Conservation (phyloP, 30 jellyfish, hydroid and myxozoan genomes). For the Sanderia malayensis region DNA sequence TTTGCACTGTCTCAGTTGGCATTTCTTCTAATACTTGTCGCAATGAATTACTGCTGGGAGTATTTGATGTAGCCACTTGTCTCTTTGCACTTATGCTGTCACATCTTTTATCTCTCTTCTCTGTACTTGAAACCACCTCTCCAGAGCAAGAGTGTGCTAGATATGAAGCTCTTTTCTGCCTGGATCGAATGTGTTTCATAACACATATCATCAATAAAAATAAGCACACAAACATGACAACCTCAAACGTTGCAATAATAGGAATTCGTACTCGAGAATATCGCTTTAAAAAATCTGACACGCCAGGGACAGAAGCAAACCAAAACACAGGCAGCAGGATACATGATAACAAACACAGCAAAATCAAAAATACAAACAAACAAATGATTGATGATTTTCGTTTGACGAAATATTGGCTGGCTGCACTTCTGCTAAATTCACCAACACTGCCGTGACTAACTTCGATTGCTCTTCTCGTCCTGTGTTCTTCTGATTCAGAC, state of each 20-base stretch:
- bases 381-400: not conserved
- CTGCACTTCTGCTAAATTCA: constrained; percentile 57
- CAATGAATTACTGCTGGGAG: constrained; percentile 30
- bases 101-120: constrained; percentile 1
- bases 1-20: constrained; percentile 32
- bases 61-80: constrained; percentile 12
- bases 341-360: not conserved
- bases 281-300: constrained; percentile 40
- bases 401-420: constrained; percentile 36
- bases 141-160: constrained; percentile 27
- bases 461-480: constrained; percentile 48
- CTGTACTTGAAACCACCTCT: constrained; percentile 8
- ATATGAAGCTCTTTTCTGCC: constrained; percentile 35
- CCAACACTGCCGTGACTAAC: constrained; percentile 74
- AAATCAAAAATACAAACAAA: not conserved
- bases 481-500: constrained; percentile 39
- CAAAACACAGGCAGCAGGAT: constrained; percentile 55
- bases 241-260: constrained; percentile 25
- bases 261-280: constrained; percentile 58
- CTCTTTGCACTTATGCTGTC: constrained; percentile 10
- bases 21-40: constrained; percentile 41
- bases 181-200: constrained; percentile 9
- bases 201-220: not conserved
- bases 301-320: constrained; percentile 52
- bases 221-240: not conserved